These are phyloP conservation scores for Ceyx erithaca DNA, from an alignment of 2,797 vertebrate species.

Conservation along the genomic window DNA sequence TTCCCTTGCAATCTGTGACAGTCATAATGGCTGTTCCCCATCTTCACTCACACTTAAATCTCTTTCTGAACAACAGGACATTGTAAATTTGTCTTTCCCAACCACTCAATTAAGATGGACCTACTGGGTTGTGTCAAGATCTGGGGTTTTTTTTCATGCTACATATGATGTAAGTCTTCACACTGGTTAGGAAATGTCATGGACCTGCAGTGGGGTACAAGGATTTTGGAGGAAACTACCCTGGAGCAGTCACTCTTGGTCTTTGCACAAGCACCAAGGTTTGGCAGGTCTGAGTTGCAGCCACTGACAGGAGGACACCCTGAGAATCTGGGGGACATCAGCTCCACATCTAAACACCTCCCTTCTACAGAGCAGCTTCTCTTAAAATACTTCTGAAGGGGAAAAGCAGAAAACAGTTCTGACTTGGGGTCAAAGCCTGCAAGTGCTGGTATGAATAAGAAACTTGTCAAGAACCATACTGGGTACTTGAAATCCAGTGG, in stretches of 20 bases:
- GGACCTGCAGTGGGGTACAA: neutral
- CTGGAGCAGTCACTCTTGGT: neutral
- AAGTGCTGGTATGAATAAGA: neutral
- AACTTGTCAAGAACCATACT: neutral
- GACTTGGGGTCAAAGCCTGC: neutral
- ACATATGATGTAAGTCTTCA: neutral
- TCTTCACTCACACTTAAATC: slow-evolving; percentile 8
- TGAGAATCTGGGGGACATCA: neutral
- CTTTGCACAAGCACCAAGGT: neutral
- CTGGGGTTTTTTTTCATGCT: neutral
- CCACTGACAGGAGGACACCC: neutral
- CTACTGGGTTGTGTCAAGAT: neutral
- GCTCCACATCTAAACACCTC: neutral
- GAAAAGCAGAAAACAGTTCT: neutral
- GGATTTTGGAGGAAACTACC: slow-evolving; percentile 29
- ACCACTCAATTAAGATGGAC: neutral
- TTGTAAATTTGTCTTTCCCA: neutral
- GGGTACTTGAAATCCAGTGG: neutral
- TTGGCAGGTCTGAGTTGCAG: neutral
- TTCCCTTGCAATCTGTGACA: neutral
- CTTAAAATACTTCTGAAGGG: neutral
- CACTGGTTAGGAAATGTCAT: neutral
- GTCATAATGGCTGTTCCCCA: neutral
- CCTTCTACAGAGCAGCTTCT: neutral
- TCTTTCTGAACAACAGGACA: neutral